Conservation (phyloP, 1,140 invertebrate genomes). For the Daktulosphaira vitifoliae region DNA sequence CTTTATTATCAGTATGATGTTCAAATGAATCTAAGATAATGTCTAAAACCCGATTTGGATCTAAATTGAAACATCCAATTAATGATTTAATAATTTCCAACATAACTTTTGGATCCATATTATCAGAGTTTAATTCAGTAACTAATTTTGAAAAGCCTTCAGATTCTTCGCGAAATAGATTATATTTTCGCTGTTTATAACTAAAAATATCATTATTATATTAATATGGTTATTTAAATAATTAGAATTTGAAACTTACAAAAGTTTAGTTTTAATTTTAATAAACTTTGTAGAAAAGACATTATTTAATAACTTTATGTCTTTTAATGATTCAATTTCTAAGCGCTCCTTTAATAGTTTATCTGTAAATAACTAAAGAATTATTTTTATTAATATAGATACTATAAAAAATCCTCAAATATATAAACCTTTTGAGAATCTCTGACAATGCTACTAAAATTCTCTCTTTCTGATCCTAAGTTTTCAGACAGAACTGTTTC, state of each 20-base stretch:
- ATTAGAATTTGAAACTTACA: conserved; percentile 61
- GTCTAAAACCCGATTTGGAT: conserved; percentile 95
- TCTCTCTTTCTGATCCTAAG: conserved; percentile 56
- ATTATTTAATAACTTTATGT: conserved; percentile 83
- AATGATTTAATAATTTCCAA: conserved; percentile 84
- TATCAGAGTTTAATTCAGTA: conserved; percentile 77
- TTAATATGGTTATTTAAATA: conserved; percentile 3
- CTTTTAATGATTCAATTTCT: conserved; percentile 86
- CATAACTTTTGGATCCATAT: conserved; percentile 41
- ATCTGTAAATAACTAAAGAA: conserved; percentile 63
- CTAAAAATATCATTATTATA: conserved; percentile 51
- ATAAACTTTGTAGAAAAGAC: conserved; percentile 94
- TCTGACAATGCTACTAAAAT: conserved; percentile 67
- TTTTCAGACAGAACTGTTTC: conserved; percentile 54
- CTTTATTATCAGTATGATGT: conserved; percentile 59
- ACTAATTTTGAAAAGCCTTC: conserved; percentile 98
- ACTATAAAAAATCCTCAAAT: conserved; percentile 13
- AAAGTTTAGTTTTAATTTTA: conserved; percentile 94
- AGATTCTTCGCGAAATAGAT: conserved; percentile 95
- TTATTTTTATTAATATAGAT: not conserved
- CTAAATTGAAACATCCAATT: conserved; percentile 96
- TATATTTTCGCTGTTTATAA: conserved; percentile 99
- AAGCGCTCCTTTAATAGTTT: conserved; percentile 82
- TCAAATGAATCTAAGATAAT: conserved; percentile 96
- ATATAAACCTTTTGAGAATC: conserved; percentile 58